Conservation (phyloP, 1,140 invertebrate genomes). For the Bombus pyrosoma region DNA sequence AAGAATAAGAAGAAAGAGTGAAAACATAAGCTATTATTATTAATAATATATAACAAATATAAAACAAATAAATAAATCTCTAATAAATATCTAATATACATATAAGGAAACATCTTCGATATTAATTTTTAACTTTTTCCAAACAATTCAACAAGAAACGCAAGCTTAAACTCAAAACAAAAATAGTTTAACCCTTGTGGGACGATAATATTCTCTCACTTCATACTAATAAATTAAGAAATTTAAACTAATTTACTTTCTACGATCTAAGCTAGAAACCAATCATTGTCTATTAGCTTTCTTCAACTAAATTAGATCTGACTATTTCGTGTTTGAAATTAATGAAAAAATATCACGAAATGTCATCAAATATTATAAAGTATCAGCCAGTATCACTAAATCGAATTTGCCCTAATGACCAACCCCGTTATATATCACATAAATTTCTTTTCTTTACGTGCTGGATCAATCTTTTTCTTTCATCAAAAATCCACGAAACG, state of each 20-base stretch:
- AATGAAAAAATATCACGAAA: neutral
- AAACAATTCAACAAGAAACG: neutral
- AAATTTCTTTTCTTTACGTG: neutral
- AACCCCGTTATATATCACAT: no score
- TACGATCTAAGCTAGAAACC: neutral
- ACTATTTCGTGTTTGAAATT: neutral
- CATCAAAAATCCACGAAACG: neutral
- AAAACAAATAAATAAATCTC: neutral
- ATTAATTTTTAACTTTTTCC: neutral
- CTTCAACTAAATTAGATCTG: neutral
- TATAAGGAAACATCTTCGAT: neutral
- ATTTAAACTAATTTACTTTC: neutral
- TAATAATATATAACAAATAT: neutral
- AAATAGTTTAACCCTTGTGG: no score
- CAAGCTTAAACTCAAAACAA: neutral
- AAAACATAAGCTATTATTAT: neutral
- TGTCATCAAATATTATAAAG: neutral
- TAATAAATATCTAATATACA: neutral
- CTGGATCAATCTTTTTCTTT: slow-evolving; percentile 5
- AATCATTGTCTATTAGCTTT: neutral
- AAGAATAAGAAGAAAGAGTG: no score
- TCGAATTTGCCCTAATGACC: neutral
- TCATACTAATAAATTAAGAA: neutral
- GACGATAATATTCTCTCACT: neutral
- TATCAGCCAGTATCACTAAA: neutral